Base-by-base conservation (phyloP, 2,888 invertebrate genomes). In the Labia minor region DNA sequence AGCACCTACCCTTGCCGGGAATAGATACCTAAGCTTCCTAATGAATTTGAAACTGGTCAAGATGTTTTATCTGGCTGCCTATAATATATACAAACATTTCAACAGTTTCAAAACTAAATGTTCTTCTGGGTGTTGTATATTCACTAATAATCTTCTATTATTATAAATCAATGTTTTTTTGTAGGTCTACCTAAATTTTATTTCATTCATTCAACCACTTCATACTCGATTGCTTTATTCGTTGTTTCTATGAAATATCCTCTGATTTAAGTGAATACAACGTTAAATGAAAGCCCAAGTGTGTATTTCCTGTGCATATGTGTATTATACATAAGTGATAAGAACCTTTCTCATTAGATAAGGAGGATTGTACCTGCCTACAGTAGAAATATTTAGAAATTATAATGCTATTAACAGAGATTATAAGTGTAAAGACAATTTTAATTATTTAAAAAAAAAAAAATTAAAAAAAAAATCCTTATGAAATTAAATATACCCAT, bases 21-120 rank as follows among this genome's bases (percentile, higher is more conserved):
- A 49, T 49, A 49, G 49, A 49, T 49, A 49, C 49, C 49, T n/a
- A 49, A 49, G 49, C 49, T 49, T 49, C 49, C 49, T 49, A 49
- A 4, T n/a, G 49, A 14, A 49, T 8, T 49, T 49, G 49, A 49
- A 49, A 49, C 49, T 49, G 49, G 14, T n/a, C 49, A 16, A 49
- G 14, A 49, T 49, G 49, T 49, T 49, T 49, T 49, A 49, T 14
- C 49, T 49, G 49, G 49, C 16, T 49, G 49, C 49, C 49, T 49
- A 49, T 8, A 49, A 49, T 8, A n/a, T 8, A 49, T 49, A 49
- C 6, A 49, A 49, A 49, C 49, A 49, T 49, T 49, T 49, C 3
- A 4, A 49, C 49, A 14, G 49, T 49, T 49, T 49, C n/a, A 4
- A 49, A 49, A 49, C n/a, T 49, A 49, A 49, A 49, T 49, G 49